Evolutionary conservation across 2,888 invertebrate genomes (phyloP).

Genomic region (Campaea margaritaria): DNA sequence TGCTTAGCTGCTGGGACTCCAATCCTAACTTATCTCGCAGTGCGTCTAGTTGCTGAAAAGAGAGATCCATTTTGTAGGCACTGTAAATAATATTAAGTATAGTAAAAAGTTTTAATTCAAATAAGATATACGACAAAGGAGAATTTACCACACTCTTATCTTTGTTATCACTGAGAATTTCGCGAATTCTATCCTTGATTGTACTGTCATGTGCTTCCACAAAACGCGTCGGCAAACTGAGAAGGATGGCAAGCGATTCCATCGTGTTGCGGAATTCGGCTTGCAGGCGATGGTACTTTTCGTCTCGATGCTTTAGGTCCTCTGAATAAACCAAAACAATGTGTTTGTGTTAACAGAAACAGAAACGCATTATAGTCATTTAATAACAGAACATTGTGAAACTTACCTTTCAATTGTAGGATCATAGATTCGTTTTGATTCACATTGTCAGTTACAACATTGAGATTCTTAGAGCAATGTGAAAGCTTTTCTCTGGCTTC

Average conservation of each 20-base stretch:
- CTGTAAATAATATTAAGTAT: neutral
- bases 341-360: too few relatives aligned
- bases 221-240: slow-evolving; percentile 89
- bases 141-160: slow-evolving; percentile 89
- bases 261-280: slow-evolving; percentile 88
- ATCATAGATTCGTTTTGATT: slow-evolving; percentile 89
- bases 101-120: too few relatives aligned
- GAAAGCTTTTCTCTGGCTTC: slow-evolving; percentile 89
- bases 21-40: slow-evolving; percentile 90
- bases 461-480: slow-evolving; percentile 87
- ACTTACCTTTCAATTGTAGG: slow-evolving; percentile 87
- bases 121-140: neutral
- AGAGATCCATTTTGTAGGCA: neutral
- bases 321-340: slow-evolving; percentile 74
- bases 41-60: slow-evolving; percentile 88
- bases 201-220: slow-evolving; percentile 91
- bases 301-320: slow-evolving; percentile 88
- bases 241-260: slow-evolving; percentile 89
- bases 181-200: slow-evolving; percentile 92
- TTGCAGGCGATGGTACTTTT: slow-evolving; percentile 88
- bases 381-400: neutral
- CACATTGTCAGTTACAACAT: slow-evolving; percentile 88
- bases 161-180: slow-evolving; percentile 91
- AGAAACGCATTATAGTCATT: neutral
- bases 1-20: slow-evolving; percentile 89